A percentile compares a stretch with the other conserved stretches of the same genome.
phyloP scores from a whole-genome alignment of 2,797 vertebrate genomes.

The Paedocypris micromegethes region DNA sequence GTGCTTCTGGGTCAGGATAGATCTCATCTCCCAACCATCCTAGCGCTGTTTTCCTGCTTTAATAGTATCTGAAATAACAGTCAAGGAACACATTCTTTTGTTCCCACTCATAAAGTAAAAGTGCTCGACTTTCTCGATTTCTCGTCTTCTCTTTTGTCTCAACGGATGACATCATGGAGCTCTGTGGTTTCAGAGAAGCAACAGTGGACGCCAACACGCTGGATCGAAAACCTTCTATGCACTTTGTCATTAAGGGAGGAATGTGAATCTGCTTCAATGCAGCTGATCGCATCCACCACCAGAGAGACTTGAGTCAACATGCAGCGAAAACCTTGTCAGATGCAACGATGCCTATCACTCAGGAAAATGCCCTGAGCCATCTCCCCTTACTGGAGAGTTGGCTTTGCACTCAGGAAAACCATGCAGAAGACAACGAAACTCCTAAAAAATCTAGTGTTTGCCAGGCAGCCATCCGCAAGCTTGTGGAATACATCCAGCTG shows the following conservation, averaged over 20 bases:
- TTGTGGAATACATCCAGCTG: slow-evolving; percentile 89
- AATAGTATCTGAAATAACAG: slow-evolving; percentile 47
- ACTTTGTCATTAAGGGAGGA: slow-evolving; percentile 36
- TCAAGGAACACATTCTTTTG: slow-evolving; percentile 44
- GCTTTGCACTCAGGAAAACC: slow-evolving; percentile 68
- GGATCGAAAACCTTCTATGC: slow-evolving; percentile 29
- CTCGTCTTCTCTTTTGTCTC: slow-evolving; percentile 19
- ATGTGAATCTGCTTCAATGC: slow-evolving; percentile 33
- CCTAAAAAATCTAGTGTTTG: slow-evolving; percentile 64
- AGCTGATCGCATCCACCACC: slow-evolving; percentile 15
- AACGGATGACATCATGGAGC: slow-evolving; percentile 53
- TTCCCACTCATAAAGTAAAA: slow-evolving; percentile 37
- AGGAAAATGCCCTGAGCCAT: slow-evolving; percentile 86
- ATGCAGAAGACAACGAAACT: slow-evolving; percentile 54
- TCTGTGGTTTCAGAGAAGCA: slow-evolving; percentile 20
- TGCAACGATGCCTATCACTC: slow-evolving; percentile 86
- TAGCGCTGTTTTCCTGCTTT: slow-evolving; percentile 38
- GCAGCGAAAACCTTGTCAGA: slow-evolving; percentile 50
- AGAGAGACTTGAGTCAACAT: slow-evolving; percentile 62
- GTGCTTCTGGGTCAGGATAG: slow-evolving; percentile 40
- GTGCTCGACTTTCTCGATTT: slow-evolving; percentile 11
- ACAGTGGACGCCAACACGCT: slow-evolving; percentile 16
- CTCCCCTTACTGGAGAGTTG: slow-evolving; percentile 83
- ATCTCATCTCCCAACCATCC: slow-evolving; percentile 34
- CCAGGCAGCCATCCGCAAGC: slow-evolving; percentile 82